Conservation (phyloP, 2,888 invertebrate species). For the Pheosia gnoma region DNA sequence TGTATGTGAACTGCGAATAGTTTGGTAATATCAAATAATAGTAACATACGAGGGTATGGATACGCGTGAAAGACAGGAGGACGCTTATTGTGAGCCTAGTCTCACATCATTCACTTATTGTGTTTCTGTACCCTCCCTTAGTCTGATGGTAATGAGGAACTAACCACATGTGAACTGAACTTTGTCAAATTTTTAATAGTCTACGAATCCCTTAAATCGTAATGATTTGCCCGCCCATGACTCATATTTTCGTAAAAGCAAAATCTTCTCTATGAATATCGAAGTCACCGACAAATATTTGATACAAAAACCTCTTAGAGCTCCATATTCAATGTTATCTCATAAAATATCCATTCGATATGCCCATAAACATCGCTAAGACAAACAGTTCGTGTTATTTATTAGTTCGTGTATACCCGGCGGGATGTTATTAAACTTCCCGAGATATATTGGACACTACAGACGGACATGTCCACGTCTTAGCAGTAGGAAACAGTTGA, state of each 20-base stretch:
- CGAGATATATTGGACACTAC: neutral
- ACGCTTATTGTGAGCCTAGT: conserved; percentile 41
- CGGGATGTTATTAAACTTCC: neutral
- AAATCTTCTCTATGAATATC: too few species aligned
- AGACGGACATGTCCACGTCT: neutral
- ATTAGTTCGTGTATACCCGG: neutral
- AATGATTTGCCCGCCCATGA: too few species aligned
- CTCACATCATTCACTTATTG: conserved; percentile 35
- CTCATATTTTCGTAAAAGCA: too few species aligned
- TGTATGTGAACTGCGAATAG: conserved; percentile 33
- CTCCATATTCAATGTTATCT: neutral
- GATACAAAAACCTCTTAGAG: neutral
- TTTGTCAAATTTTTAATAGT: too few species aligned
- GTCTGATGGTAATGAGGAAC: neutral
- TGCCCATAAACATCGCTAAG: neutral
- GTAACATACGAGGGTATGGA: conserved; percentile 49
- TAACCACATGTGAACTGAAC: neutral
- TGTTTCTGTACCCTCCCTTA: conserved; percentile 22
- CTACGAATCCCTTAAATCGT: too few species aligned
- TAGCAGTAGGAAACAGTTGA: conserved; percentile 13
- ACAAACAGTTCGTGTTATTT: neutral
- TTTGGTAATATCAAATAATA: conserved; percentile 38
- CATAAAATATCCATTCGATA: neutral
- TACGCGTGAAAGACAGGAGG: conserved; percentile 32
- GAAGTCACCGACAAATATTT: too few species aligned